Conservation (phyloP, 2,113 vertebrate genomes). For the Loxodonta africana region DNA sequence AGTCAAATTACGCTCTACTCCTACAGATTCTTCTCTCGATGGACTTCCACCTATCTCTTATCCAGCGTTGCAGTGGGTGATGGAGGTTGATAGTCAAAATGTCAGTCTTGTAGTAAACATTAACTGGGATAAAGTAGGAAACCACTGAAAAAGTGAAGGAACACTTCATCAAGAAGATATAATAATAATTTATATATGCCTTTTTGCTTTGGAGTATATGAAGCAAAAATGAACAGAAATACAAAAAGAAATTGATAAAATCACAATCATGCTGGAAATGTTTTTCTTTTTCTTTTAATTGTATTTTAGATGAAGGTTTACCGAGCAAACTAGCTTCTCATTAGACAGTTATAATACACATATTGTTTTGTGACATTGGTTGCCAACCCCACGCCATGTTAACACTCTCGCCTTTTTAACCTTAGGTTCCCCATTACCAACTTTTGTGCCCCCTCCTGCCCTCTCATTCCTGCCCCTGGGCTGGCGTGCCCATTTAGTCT, state of each 20-base stretch:
- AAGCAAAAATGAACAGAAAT: background rate
- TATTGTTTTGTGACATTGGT: too few species aligned
- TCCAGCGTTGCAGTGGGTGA: rapidly evolving
- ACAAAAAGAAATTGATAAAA: slow-evolving; percentile 10
- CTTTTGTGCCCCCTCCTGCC: too few species aligned
- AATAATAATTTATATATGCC: background rate
- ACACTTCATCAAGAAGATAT: background rate
- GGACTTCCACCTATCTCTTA: background rate
- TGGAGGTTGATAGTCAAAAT: background rate
- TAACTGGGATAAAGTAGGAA: background rate
- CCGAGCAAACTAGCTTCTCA: too few species aligned
- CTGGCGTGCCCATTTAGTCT: too few species aligned
- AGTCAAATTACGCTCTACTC: background rate
- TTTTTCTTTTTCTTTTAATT: too few species aligned
- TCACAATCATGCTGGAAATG: background rate
- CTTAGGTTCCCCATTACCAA: too few species aligned
- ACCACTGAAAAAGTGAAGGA: background rate
- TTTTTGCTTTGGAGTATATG: background rate
- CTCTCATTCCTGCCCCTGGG: too few species aligned
- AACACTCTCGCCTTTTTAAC: too few species aligned
- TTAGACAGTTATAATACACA: too few species aligned
- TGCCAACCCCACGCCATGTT: too few species aligned
- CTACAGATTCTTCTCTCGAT: background rate
- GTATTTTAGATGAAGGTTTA: too few species aligned
- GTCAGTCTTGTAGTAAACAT: background rate